Evolutionary conservation across 2,888 invertebrate species (phyloP), one percentile per base, ranked within the genome.

Genomic region (Amphimallon solstitiale): DNA sequence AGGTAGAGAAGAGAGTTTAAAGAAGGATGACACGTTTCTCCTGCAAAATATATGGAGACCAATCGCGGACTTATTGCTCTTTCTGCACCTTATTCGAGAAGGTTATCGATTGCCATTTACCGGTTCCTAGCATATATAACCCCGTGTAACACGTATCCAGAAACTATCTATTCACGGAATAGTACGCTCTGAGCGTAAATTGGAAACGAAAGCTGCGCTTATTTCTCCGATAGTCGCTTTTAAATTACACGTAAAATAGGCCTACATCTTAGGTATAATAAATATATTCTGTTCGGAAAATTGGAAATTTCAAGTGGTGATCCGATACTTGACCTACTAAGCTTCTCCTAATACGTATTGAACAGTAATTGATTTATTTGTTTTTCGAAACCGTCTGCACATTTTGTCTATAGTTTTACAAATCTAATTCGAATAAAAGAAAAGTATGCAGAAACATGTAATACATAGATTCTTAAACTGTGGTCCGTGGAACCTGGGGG

Each of bases 61-160:
- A 71, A 71, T 73, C 69, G 62, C 64, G 68, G 66, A 71, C 71
- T 73, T 73, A 73, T 73, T 71, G 71, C 73, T 73, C 71, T 72
- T 71, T 72, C 72, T 69, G 67, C 72, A 72, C 73, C 73, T 72
- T 71, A 71, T 73, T 71, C 72, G 65, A 67, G 63, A 56, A 70
- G 66, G 71, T 73, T 71, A 75, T 75, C 75, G 75, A 75, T 75
- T 70, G 72, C 73, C 72, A 72, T 73, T 75, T 75, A 71, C 72
- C 60, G 69, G 66, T 70, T 71, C 63, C 70, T 65, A 70, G 71
- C 72, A 71, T 72, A 73, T 71, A 72, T 71, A 72, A 73, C 71
- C 65, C 21, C 66, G 69, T 71, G 71, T 70, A 70, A 66, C 70
- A 72, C 71, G 70, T 67, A 72, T 68, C 66, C 60, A 65, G 37